Conservation (phyloP, 2,797 vertebrate species). For the Helicolenus hilgendorfi region DNA sequence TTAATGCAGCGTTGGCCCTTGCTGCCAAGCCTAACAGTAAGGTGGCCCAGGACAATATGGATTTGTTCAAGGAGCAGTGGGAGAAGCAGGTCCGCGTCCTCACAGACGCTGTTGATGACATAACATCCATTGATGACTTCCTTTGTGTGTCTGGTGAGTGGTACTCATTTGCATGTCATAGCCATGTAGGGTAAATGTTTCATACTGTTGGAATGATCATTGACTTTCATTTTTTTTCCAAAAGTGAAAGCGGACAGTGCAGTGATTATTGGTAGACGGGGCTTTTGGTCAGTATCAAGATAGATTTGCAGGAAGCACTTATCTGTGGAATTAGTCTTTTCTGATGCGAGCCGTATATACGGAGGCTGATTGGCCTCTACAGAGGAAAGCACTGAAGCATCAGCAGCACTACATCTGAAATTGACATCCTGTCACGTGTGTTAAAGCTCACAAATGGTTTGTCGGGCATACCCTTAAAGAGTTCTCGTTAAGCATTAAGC, state of each 20-base stretch:
- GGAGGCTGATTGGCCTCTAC: conserved; percentile 45
- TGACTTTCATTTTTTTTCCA: background rate
- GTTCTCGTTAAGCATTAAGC: conserved; percentile 82
- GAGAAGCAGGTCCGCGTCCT: conserved; percentile 98
- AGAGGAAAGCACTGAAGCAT: conserved; percentile 61
- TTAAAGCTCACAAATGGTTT: conserved; percentile 75
- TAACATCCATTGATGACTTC: conserved; percentile 99
- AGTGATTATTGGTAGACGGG: background rate
- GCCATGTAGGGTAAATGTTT: background rate
- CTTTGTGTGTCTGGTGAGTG: conserved; percentile 97
- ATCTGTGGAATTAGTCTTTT: conserved; percentile 21
- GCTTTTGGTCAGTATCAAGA: background rate
- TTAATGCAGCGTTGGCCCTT: conserved; percentile 97
- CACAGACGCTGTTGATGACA: conserved; percentile 98
- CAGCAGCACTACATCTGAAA: conserved; percentile 57
- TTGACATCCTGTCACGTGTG: conserved; percentile 77
- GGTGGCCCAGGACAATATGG: conserved; percentile 99
- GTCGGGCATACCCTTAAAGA: conserved; percentile 68
- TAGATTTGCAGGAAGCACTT: conserved; percentile 18
- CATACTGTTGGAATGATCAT: background rate
- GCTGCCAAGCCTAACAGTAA: conserved; percentile 98
- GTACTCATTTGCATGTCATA: conserved; percentile 49
- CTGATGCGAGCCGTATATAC: conserved; percentile 37
- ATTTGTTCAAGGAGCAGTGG: conserved; percentile 99
- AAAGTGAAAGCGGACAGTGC: background rate